Conservation (phyloP, 2,888 invertebrate genomes). For the Napeogenes sylphis region DNA sequence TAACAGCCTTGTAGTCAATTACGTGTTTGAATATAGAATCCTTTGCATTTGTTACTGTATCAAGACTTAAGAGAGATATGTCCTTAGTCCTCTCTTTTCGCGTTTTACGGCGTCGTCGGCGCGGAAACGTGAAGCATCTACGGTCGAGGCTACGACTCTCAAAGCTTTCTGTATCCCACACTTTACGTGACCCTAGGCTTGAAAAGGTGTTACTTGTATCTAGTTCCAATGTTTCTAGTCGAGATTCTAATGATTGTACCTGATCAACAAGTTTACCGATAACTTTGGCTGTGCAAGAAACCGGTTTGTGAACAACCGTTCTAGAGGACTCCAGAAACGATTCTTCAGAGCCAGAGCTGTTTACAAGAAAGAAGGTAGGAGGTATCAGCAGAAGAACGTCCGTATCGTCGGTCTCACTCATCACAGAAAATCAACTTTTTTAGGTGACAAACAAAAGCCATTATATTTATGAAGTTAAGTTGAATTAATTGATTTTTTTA, state of each 20-base stretch:
- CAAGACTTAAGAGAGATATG: conserved; percentile 54
- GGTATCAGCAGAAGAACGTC: conserved; percentile 88
- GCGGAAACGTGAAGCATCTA: conserved; percentile 65
- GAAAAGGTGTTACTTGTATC: conserved; percentile 51
- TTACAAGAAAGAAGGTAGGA: conserved; percentile 84
- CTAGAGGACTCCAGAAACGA: conserved; percentile 65
- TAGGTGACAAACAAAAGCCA: conserved; percentile 46
- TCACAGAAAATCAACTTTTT: conserved; percentile 47
- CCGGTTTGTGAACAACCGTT: conserved; percentile 66
- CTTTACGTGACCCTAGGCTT: conserved; percentile 43
- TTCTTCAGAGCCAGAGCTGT: conserved; percentile 77
- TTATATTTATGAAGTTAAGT: conserved; percentile 38
- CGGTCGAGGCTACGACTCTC: conserved; percentile 55
- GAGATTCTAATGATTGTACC: conserved; percentile 79
- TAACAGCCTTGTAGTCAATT: conserved; percentile 24
- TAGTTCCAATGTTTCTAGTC: conserved; percentile 64
- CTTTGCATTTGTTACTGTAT: conserved; percentile 35
- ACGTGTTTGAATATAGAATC: conserved; percentile 2
- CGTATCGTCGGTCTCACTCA: conserved; percentile 85
- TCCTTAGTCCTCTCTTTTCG: conserved; percentile 46
- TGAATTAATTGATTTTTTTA: too few relatives aligned
- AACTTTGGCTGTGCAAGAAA: conserved; percentile 69
- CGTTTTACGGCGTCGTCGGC: conserved; percentile 55
- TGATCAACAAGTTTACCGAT: conserved; percentile 78
- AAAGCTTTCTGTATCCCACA: conserved; percentile 57